phyloP scores from a whole-genome alignment of 2,888 invertebrate genomes.

The Drymonia ruficornis region DNA sequence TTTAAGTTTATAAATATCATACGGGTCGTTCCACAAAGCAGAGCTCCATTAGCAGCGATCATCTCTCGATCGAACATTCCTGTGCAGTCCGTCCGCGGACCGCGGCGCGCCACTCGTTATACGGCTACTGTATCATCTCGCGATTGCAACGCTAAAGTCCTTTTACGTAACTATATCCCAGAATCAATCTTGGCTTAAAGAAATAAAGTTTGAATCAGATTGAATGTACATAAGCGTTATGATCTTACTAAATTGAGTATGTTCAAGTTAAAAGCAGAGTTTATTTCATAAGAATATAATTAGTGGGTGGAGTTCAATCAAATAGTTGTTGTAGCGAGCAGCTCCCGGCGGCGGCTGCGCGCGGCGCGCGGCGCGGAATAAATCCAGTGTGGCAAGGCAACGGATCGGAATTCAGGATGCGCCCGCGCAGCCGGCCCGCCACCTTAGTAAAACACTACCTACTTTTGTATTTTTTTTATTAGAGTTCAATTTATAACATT shows the following conservation, averaged over 20 bases:
- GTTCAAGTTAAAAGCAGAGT: constrained; percentile 71
- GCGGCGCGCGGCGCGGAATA: constrained; percentile 43
- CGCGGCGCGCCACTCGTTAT: constrained; percentile 24
- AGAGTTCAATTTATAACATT: background rate
- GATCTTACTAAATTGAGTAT: constrained; percentile 25
- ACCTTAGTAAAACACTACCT: background rate
- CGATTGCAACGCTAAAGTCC: constrained; percentile 14
- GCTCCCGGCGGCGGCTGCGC: constrained; percentile 34
- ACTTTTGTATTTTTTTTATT: background rate
- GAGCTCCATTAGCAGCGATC: constrained; percentile 23
- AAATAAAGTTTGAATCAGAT: constrained; percentile 7
- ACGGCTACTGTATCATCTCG: constrained; percentile 57
- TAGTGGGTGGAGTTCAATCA: constrained; percentile 83
- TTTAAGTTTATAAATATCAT: background rate
- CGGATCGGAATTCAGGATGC: constrained; percentile 17
- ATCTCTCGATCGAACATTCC: constrained; percentile 31
- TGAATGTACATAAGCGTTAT: background rate
- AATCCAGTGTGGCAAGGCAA: constrained; percentile 48
- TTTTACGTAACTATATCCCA: constrained; percentile 7
- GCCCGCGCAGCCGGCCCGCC: constrained; percentile 7
- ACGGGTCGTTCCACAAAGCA: constrained; percentile 2
- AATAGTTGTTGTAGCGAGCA: constrained; percentile 63
- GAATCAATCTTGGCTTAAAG: constrained; percentile 9
- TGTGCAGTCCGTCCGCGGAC: constrained; percentile 28
- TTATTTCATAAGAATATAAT: constrained; percentile 83